Base-by-base conservation (phyloP, 2,888 invertebrate genomes). In the Drosophila suboccidentalis region DNA sequence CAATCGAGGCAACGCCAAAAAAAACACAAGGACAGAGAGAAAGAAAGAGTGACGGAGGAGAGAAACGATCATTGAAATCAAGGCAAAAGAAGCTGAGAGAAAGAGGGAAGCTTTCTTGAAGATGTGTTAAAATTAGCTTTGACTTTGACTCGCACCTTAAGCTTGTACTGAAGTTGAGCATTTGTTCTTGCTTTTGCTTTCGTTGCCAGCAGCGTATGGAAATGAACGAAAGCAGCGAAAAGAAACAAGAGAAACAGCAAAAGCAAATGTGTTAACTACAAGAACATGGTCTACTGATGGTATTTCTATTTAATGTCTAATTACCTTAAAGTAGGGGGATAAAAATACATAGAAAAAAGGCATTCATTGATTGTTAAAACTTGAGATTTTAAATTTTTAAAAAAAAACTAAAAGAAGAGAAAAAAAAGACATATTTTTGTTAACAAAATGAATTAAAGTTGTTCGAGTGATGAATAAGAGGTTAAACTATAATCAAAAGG, bases 111-210 rank as follows among this genome's bases (percentile, higher is more conserved):
- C 9, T 39, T 9, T 39, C 19, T 36, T 22, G 10, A 39, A 34
- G 43, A 71, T 44, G 26, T 32, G 60, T 41, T 17, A 50, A 57
- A 69, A 68, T 53, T 59, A 49, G 58, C 46, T 64, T 65, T 70
- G 74, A 60, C 54, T 76, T 66, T 54, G 39, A 50, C 39, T 71
- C 58, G 53, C 54, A 26, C 39, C 41, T 44, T 8, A 44, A 39
- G 29, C 36, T 57, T 11, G 19, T 43, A 19, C 17, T 5, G 11
- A 43, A 19, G 8, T 38, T 64, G 17, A 13, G 54, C 46, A 62
- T 77, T 72, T 77, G 68, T 55, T 77, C 72, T 77, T 71, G 19
- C 5, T 43, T 77, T 72, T 77, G 68, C 59, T 77, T 77, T 77
- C 76, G 22, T 44, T 44, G 44, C 44, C 22, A 22, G 13, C 44